A percentile compares a stretch with the other conserved stretches of the same genome.
Conservation (phyloP, 1,140 invertebrate species). For the Leptopilina boulardi region DNA sequence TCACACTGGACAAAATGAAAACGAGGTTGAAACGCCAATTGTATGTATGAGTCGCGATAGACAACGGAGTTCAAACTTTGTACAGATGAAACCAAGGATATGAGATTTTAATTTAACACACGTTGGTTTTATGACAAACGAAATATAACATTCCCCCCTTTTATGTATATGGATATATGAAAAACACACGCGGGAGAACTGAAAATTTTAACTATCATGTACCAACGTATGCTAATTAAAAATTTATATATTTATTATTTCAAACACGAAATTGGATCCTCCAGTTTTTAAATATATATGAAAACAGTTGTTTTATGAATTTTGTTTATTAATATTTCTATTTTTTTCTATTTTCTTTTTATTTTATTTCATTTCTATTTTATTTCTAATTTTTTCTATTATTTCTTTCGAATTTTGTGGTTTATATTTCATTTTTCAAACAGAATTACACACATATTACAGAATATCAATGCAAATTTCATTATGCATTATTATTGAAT, state of each 20-base stretch:
- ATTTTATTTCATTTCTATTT: no score
- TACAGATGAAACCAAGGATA: constrained; percentile 31
- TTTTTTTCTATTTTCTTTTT: not conserved
- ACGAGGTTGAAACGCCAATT: constrained; percentile 41
- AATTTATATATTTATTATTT: constrained; percentile 3
- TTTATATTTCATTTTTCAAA: no score
- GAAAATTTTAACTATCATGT: not conserved
- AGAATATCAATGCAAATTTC: not conserved
- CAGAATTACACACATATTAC: no score
- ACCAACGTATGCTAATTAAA: not conserved
- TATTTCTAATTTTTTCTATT: no score
- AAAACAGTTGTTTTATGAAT: not conserved
- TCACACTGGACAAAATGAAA: constrained; percentile 57
- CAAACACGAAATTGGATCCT: not conserved
- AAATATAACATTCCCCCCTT: not conserved
- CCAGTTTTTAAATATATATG: no score
- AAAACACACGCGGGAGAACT: not conserved
- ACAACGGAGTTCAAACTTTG: constrained; percentile 17
- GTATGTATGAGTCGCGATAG: not conserved
- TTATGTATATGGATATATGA: no score
- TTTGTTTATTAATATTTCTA: not conserved
- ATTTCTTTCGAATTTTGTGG: no score
- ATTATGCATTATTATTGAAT: not conserved
- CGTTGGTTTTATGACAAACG: not conserved
- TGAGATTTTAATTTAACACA: constrained; percentile 45